Evolutionary conservation across 2,797 vertebrate genomes (phyloP).

Genomic region (Poliocrania exsul): DNA sequence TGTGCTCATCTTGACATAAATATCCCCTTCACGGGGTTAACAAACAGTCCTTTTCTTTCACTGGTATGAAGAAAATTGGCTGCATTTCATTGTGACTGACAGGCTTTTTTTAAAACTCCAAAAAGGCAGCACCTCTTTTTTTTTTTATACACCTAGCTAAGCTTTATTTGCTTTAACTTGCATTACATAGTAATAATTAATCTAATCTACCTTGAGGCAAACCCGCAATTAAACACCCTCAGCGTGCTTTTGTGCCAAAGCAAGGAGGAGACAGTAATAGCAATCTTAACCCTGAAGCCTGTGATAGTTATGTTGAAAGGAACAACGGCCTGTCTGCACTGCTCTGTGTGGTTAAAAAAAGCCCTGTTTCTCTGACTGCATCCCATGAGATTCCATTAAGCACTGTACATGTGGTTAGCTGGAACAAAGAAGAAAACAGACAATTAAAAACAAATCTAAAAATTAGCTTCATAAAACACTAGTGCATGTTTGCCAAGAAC

Average conservation of each 20-base stretch:
- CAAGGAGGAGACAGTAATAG: constrained; percentile 80
- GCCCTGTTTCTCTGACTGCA: constrained; percentile 76
- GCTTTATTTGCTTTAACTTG: constrained; percentile 82
- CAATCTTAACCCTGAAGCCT: constrained; percentile 82
- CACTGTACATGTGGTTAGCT: constrained; percentile 88
- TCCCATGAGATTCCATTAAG: constrained; percentile 82
- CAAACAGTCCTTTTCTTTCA: constrained; percentile 72
- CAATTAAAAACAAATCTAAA: constrained; percentile 1
- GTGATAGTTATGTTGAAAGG: constrained; percentile 75
- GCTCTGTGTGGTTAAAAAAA: constrained; percentile 76
- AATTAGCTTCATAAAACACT: background rate
- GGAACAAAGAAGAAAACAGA: constrained; percentile 76
- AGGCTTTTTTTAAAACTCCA: constrained; percentile 73
- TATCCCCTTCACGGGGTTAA: constrained; percentile 69
- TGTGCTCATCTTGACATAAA: constrained; percentile 75
- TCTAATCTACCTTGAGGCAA: constrained; percentile 84
- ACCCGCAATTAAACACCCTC: constrained; percentile 79
- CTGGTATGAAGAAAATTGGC: constrained; percentile 67
- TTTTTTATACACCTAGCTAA: constrained; percentile 77
- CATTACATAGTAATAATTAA: constrained; percentile 86
- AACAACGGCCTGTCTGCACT: constrained; percentile 73
- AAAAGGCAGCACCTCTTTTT: constrained; percentile 78
- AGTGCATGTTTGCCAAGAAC: background rate
- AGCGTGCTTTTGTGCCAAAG: constrained; percentile 82
- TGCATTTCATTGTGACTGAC: constrained; percentile 71